Evolutionary conservation across 2,797 vertebrate genomes (phyloP), one percentile per base, ranked within the genome.

Genomic region (Melanotaenia boesemani): DNA sequence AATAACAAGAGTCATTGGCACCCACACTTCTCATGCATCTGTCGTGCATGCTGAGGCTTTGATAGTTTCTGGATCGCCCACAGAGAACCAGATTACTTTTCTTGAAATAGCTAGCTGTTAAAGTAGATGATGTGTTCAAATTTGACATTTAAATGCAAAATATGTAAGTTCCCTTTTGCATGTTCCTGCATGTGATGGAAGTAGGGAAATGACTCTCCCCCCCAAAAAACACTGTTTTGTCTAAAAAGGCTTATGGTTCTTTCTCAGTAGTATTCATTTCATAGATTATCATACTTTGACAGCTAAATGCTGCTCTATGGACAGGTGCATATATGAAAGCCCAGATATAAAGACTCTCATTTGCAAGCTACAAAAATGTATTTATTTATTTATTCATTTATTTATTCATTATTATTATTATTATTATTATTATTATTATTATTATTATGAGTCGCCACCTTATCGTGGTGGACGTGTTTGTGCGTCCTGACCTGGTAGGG

Each of bases 51-150:
- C 85, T 63, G 88, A 72, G 88, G 79, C 87, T 85, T 82, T 88
- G 81, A 88, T 87, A 67, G 89, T 64, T 77, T 84, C 44, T 78
- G 79, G 70, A 74, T 74, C 57, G 15, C 81, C 70, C 44, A 67
- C 83, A 85, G 85, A 74, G 75, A 82, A 72, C 18, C 82, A 86
- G 73, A 87, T 78, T 84, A 76, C 52, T 68, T 24, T 32, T n/a
- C 80, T 84, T 24, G 41, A 82, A 91, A 92, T 91, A 89, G 60
- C 73, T 1, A 58, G 72, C 76, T 66, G 67, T 88, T 77, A 89
- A 89, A 93, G 77, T 79, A 56, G 79, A 87, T 60, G 82, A 71
- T 74, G 86, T 84, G 88, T 85, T 89, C 82, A 67, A 80, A 82
- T 78, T 52, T 73, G 67, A 60, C 24, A 46, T 71, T 61, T 77